Evolutionary conservation across 37 sponge, comb jelly and placozoan species (phyloP).

Genomic region (Beroe ovata): DNA sequence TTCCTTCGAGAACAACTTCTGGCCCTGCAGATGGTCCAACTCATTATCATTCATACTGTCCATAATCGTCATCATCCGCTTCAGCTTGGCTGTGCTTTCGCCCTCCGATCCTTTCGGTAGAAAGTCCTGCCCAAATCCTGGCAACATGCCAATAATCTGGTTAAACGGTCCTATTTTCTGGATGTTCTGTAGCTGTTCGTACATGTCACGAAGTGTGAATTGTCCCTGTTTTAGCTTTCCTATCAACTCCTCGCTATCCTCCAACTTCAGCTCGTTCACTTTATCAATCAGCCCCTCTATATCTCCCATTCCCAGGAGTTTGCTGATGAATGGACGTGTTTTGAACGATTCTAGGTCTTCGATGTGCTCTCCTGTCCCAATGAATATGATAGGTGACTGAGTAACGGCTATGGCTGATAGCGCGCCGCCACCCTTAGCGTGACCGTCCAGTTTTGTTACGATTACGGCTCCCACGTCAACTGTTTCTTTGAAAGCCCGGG

Average conservation of each 20-base stretch:
- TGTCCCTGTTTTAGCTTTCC: conserved; percentile 95
- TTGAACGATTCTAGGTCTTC: conserved; percentile 95
- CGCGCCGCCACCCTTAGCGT: conserved; percentile 97
- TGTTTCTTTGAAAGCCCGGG: conserved; percentile 90
- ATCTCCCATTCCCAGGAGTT: conserved; percentile 95
- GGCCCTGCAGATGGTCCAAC: conserved; percentile 72
- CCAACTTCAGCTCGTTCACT: conserved; percentile 87
- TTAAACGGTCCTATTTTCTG: conserved; percentile 99
- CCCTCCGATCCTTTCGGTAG: conserved; percentile 88
- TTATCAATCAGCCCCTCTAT: conserved; percentile 94
- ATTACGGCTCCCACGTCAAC: conserved; percentile 96
- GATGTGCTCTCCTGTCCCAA: conserved; percentile 95
- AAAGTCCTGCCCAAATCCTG: conserved; percentile 95
- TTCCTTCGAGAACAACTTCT: conserved; percentile 80
- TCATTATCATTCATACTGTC: conserved; percentile 93
- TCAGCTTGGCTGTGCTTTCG: conserved; percentile 86
- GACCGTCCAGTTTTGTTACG: conserved; percentile 94
- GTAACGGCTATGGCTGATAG: conserved; percentile 96
- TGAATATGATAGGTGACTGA: conserved; percentile 90
- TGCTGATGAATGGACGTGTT: conserved; percentile 90
- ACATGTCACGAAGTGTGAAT: conserved; percentile 95
- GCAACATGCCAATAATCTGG: conserved; percentile 97
- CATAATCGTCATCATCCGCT: conserved; percentile 96
- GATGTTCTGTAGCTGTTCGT: conserved; percentile 95
- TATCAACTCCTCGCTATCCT: conserved; percentile 93